Conservation (phyloP, 2,113 vertebrate species). For the Coptodon rendalli region DNA sequence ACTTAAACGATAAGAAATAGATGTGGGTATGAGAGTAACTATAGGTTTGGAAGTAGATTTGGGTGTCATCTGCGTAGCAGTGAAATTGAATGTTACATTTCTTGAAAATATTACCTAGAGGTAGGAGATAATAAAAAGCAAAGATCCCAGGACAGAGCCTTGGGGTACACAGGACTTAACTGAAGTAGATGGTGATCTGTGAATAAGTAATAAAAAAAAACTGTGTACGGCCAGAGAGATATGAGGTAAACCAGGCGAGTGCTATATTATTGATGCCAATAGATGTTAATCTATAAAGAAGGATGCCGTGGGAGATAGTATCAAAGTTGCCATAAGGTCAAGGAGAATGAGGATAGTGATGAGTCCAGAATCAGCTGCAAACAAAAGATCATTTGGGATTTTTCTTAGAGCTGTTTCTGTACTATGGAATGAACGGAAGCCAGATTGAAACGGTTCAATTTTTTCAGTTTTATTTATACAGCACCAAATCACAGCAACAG, state of each 20-base stretch:
- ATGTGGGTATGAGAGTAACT: neutral
- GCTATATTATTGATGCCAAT: neutral
- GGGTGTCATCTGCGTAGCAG: neutral
- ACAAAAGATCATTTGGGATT: neutral
- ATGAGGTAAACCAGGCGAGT: neutral
- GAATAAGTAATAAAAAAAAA: neutral
- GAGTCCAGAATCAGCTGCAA: neutral
- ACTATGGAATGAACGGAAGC: neutral
- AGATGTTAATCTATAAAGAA: neutral
- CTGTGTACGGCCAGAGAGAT: neutral
- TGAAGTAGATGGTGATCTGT: neutral
- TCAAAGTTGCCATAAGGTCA: neutral
- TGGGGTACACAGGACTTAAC: neutral
- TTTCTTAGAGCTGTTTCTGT: neutral
- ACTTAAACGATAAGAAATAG: neutral
- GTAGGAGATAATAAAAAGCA: neutral
- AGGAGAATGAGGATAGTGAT: neutral
- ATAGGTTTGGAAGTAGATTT: neutral
- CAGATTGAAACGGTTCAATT: accelerated
- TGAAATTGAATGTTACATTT: neutral
- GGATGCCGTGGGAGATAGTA: neutral
- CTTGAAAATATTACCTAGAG: neutral
- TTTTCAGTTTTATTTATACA: neutral
- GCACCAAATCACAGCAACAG: neutral
- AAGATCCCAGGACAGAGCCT: neutral